Base-by-base conservation (phyloP, 35 echinoderm and acorn worm species). In the Strongylocentrotus purpuratus region DNA sequence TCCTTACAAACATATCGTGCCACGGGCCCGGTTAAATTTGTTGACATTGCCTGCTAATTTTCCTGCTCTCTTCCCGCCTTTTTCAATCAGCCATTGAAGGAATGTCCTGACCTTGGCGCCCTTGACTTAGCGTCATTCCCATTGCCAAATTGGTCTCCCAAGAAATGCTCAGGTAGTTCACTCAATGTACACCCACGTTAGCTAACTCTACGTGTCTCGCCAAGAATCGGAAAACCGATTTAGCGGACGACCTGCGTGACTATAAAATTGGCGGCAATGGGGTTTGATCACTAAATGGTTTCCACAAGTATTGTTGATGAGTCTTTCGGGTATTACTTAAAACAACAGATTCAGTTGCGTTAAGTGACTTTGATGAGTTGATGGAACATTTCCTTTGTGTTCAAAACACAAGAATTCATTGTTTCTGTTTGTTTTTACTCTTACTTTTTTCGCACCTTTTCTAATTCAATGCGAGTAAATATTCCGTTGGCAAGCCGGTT, bases 31-130 rank as follows among this genome's bases (percentile, higher is more conserved):
- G 87, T 46, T 89, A 89, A 89, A 89, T 89, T 89, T 89, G 87
- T 89, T 89, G 87, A 89, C 87, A 45, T 89, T 89, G 87, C 87
- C 31, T 22, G 87, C 87, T 89, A 89, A 89, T 89, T 89, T 89
- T 89, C 87, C 87, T 89, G 45, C 33, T 89, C 87, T 46, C 87
- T 46, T 78, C 65, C 65, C 65, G 65, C 65, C 28, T 31, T 78
- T 78, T 78, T 78, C 65, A 5, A 78, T 78, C 65, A 78, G n/a
- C 65, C 65, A 78, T 78, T 78, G 20, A 78, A 78, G 65, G 65
- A 78, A 78, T n/a, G n/a, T 78, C 65, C 22, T n/a, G 65, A 78
- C 65, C 65, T 78, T 78, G 65, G 20, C 65, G 65, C 65, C 65
- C 65, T 78, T 78, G 65, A 78, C 65, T 78, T 22, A 31, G 28